Evolutionary conservation across 2,888 invertebrate genomes (phyloP).

Genomic region (Perithous albicinctus): DNA sequence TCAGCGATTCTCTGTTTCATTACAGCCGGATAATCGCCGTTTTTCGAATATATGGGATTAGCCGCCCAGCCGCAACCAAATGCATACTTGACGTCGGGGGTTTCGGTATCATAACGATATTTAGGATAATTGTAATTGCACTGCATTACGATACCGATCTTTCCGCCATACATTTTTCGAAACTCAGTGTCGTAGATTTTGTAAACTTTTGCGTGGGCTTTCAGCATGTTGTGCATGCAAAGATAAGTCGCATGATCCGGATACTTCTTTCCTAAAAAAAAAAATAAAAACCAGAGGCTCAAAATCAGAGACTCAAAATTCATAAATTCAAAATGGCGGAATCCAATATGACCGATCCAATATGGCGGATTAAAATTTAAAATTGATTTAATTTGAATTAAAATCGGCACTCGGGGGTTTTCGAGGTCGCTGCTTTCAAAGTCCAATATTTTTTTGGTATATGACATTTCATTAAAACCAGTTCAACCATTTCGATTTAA

Average conservation of each 20-base stretch:
- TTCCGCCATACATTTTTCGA: slow-evolving; percentile 86
- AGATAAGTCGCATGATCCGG: slow-evolving; percentile 88
- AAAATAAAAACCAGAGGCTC: too few relatives aligned
- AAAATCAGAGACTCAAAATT: background rate
- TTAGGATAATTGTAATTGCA: slow-evolving; percentile 68
- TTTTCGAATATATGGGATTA: slow-evolving; percentile 85
- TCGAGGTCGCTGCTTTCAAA: too few relatives aligned
- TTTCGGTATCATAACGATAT: slow-evolving; percentile 57
- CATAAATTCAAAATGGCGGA: background rate
- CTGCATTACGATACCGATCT: slow-evolving; percentile 73
- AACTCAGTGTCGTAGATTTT: slow-evolving; percentile 88
- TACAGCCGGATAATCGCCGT: slow-evolving; percentile 86
- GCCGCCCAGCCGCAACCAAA: slow-evolving; percentile 85
- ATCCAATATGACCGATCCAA: too few relatives aligned
- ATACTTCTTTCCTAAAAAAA: slow-evolving; percentile 72
- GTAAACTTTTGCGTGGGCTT: slow-evolving; percentile 90
- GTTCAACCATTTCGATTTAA: too few relatives aligned
- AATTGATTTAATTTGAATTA: too few relatives aligned
- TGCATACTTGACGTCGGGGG: slow-evolving; percentile 75
- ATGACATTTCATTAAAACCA: too few relatives aligned
- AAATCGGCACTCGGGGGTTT: too few relatives aligned
- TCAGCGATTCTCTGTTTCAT: slow-evolving; percentile 84
- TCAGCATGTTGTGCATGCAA: slow-evolving; percentile 90
- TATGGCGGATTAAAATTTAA: too few relatives aligned
- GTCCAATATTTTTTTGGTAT: too few relatives aligned